Conservation (phyloP, 2,113 vertebrate genomes). For the Calidris pygmaea region DNA sequence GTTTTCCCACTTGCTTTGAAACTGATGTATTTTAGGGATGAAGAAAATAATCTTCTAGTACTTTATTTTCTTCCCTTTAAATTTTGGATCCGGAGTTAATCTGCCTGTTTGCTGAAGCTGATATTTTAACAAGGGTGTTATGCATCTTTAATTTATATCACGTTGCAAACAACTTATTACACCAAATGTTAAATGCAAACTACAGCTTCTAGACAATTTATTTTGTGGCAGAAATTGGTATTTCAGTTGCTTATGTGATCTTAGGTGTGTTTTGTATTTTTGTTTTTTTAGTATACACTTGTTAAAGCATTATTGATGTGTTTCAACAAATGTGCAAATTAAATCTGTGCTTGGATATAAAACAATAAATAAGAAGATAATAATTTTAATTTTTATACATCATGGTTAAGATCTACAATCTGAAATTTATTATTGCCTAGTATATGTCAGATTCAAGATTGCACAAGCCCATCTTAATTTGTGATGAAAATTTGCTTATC, state of each 20-base stretch:
- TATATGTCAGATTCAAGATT: not conserved
- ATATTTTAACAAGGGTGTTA: constrained; percentile 53
- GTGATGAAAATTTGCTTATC: not conserved
- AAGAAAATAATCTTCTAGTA: not conserved
- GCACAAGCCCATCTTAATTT: not conserved
- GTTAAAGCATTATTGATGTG: not conserved
- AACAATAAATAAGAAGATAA: constrained; percentile 36
- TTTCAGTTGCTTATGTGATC: constrained; percentile 39
- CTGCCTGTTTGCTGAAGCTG: constrained; percentile 26
- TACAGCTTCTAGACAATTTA: not conserved
- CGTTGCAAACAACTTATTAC: constrained; percentile 1
- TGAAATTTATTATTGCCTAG: constrained; percentile 15
- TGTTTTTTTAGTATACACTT: constrained; percentile 57
- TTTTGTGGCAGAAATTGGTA: constrained; percentile 34
- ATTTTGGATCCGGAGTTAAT: not conserved
- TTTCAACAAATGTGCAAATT: constrained; percentile 22
- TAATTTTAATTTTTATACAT: not conserved
- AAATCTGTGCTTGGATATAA: not conserved
- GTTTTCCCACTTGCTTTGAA: not conserved
- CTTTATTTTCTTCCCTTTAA: not conserved
- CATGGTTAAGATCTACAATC: not conserved
- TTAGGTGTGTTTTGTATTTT: constrained; percentile 45
- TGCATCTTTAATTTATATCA: constrained; percentile 50
- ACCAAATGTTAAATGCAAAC: constrained; percentile 49
- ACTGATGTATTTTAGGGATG: not conserved